These are phyloP conservation scores for Eira barbara DNA, from an alignment of 2,113 vertebrate species.

Conservation along the genomic window DNA sequence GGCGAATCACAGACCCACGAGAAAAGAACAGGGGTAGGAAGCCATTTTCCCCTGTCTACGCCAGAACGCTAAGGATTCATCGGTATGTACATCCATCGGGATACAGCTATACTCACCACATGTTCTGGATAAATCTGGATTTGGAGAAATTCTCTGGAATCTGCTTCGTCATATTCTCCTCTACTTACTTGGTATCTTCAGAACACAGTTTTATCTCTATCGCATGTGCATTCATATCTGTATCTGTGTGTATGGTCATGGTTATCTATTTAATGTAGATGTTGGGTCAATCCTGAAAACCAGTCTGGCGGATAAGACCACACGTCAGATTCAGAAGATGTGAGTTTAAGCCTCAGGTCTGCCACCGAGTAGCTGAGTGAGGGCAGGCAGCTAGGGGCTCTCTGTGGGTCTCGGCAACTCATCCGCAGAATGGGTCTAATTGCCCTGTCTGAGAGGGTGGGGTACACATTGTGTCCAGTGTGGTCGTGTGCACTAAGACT, in stretches of 20 bases:
- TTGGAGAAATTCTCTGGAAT: neutral
- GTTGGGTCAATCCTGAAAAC: neutral
- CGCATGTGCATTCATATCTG: fast-evolving
- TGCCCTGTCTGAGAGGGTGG: too few species aligned
- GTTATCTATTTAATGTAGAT: fast-evolving
- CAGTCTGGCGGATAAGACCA: neutral
- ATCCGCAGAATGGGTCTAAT: neutral
- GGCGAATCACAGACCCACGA: neutral
- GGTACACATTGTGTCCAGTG: fast-evolving
- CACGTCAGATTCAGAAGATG: neutral
- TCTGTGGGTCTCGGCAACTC: neutral
- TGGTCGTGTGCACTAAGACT: fast-evolving
- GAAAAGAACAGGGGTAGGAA: neutral
- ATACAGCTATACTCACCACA: neutral
- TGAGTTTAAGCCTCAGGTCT: neutral
- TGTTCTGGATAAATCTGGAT: neutral
- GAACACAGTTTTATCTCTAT: neutral
- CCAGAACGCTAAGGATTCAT: neutral
- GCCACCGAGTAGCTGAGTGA: neutral
- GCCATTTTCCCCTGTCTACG: neutral
- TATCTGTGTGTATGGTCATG: too few species aligned
- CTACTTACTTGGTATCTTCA: neutral
- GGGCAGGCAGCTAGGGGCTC: too few species aligned
- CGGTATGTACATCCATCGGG: too few species aligned
- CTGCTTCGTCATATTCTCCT: neutral